Conservation (phyloP, 2,113 vertebrate genomes). For the Ageneiosus marmoratus region DNA sequence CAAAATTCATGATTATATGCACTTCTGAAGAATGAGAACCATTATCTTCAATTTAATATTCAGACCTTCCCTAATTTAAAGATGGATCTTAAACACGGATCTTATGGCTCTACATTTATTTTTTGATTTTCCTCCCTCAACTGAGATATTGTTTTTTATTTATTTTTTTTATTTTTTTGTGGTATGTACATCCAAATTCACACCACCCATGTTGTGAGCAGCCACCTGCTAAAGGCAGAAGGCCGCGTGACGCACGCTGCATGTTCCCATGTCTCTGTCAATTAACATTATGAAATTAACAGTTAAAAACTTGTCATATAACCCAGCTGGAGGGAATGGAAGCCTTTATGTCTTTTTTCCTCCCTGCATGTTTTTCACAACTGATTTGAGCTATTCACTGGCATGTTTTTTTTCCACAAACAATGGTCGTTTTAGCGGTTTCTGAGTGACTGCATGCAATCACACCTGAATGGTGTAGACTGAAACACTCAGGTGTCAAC, state of each 20-base stretch:
- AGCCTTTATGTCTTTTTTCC: not conserved
- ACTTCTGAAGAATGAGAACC: not conserved
- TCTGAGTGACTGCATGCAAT: not conserved
- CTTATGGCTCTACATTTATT: not conserved
- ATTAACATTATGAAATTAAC: constrained; percentile 27
- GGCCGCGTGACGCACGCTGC: constrained; percentile 31
- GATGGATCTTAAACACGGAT: not conserved
- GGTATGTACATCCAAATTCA: constrained; percentile 22
- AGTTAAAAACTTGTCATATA: constrained; percentile 21
- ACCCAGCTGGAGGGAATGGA: constrained; percentile 7
- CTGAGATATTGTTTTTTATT: not conserved
- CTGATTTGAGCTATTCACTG: not conserved
- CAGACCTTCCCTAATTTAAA: not conserved
- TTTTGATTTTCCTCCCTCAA: not conserved
- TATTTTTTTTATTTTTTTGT: not conserved
- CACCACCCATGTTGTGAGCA: constrained; percentile 26
- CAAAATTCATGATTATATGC: no score
- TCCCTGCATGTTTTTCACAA: not conserved
- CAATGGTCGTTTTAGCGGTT: not conserved
- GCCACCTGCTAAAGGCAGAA: constrained; percentile 37
- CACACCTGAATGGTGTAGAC: not conserved
- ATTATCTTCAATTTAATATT: not conserved
- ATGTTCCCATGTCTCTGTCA: constrained; percentile 27
- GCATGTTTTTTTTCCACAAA: not conserved
- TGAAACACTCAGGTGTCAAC: not conserved